phyloP scores from a whole-genome alignment of 2,797 vertebrate genomes.

The Siniperca obscura region DNA sequence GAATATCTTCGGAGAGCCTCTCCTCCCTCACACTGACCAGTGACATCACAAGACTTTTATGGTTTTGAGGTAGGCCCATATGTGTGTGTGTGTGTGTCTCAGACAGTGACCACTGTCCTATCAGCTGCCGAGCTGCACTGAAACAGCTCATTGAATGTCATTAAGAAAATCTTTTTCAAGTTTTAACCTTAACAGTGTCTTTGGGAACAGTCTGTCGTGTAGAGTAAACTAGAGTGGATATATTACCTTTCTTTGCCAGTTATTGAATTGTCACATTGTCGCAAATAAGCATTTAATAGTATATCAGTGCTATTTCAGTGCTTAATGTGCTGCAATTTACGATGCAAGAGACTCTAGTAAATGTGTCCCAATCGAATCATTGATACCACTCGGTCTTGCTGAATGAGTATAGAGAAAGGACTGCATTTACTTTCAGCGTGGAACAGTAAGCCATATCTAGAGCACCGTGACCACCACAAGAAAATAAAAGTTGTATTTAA shows the following conservation, averaged over 20 bases:
- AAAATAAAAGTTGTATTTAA: conserved; percentile 30
- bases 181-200: conserved; percentile 35
- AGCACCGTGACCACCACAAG: conserved; percentile 13
- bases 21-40: conserved; percentile 41
- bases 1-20: conserved; percentile 43
- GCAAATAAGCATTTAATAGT: conserved; percentile 46
- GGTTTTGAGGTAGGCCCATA: conserved; percentile 29
- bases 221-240: conserved; percentile 40
- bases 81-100: conserved; percentile 3
- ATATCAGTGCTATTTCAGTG: conserved; percentile 36
- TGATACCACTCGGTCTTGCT: conserved; percentile 32
- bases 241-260: conserved; percentile 42
- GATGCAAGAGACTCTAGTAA: conserved; percentile 27
- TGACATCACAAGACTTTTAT: conserved; percentile 45
- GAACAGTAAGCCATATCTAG: not conserved
- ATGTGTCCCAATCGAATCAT: conserved; percentile 29
- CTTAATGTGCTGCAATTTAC: conserved; percentile 49
- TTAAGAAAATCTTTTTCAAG: conserved; percentile 26
- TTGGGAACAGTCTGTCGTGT: conserved; percentile 32
- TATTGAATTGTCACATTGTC: conserved; percentile 42
- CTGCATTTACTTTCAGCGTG: conserved; percentile 12
- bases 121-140: conserved; percentile 20
- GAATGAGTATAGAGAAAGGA: conserved; percentile 12
- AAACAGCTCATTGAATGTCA: conserved; percentile 10
- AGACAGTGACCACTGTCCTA: conserved; percentile 21